Base-by-base conservation (phyloP, 2,113 vertebrate species). In the Callorhinus ursinus region DNA sequence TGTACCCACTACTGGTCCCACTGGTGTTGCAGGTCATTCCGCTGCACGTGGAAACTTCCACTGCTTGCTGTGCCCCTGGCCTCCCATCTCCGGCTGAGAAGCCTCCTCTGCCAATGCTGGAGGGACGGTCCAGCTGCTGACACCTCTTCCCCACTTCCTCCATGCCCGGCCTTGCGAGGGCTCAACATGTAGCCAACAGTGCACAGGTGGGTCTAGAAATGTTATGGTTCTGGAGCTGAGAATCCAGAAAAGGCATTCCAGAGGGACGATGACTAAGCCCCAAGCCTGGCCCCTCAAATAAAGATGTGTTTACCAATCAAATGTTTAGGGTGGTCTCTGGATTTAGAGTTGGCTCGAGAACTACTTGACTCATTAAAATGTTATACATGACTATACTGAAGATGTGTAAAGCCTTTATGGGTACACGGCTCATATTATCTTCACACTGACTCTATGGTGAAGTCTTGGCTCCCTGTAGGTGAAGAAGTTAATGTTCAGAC, bases 61-160 rank as follows among this genome's bases (percentile, higher is more conserved):
- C 0, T 15, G 28, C 1, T 21, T 5, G 0, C 6, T 1, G 2
- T 33, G 22, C 5, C 16, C 22, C 1, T 33, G 46, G 16, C 11
- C 26, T 6, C 71, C 61, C 67, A 31, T 55, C 57, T 59, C 24
- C 39, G 31, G 46, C 51, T 57, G 46, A 26, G 33, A 46, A 7
- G 4, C 22, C 10, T n/a, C 4, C 12, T 57, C 69, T 72, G 24
- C 22, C 15, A 3, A 5, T 19, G 46, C 4, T 69, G 18, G 1
- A n/a, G 33, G 59, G 31, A 4, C 28, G 19, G 0, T 11, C n/a
- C 2, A 10, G 7, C 7, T 13, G 31, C 53, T 24, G 31, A 31
- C 42, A 7, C 16, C 28, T 89, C 77, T 59, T 9, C 1, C 7
- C 31, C 4, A 31, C 19, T 7, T 93, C 2, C 69, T 79, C 46